Conservation (phyloP, 2,113 vertebrate species). For the Oreochromis spilurus region DNA sequence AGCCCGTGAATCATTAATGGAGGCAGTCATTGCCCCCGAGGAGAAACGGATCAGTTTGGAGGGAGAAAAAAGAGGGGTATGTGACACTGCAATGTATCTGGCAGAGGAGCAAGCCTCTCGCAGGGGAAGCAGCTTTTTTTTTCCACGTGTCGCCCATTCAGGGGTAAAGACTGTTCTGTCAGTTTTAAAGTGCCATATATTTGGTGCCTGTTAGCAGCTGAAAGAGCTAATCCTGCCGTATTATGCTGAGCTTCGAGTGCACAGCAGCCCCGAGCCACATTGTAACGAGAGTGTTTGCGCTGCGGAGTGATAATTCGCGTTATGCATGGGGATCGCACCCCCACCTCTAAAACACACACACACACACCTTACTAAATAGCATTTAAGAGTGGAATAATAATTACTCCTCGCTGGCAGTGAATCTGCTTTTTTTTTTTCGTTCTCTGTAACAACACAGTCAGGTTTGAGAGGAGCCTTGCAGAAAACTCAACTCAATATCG, state of each 20-base stretch:
- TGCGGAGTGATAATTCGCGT: conserved; percentile 40
- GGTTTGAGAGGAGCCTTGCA: background rate
- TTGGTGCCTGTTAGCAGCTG: conserved; percentile 53
- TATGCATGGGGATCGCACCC: conserved; percentile 15
- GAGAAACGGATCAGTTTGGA: conserved; percentile 59
- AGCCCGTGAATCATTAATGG: conserved; percentile 92
- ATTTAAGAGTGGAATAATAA: conserved; percentile 57
- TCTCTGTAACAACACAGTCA: conserved; percentile 44
- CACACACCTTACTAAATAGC: conserved; percentile 30
- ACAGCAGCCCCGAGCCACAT: conserved; percentile 8
- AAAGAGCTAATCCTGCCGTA: conserved; percentile 35
- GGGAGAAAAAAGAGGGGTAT: conserved; percentile 46
- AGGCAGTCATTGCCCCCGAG: conserved; percentile 76
- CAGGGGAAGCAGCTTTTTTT: conserved; percentile 49
- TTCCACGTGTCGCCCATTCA: conserved; percentile 61
- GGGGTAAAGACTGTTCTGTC: conserved; percentile 43
- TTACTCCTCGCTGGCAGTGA: conserved; percentile 31
- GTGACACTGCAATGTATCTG: conserved; percentile 66
- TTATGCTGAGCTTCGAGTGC: conserved; percentile 18
- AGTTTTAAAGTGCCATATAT: conserved; percentile 59
- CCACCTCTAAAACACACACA: background rate
- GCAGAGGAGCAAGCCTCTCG: conserved; percentile 55
- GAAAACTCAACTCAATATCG: conserved; percentile 42
- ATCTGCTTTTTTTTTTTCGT: conserved; percentile 10
- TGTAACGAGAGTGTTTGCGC: conserved; percentile 9